These are phyloP conservation scores for Caenorhabditis becei DNA, from an alignment of 2,888 invertebrate species.

Conservation along the genomic window DNA sequence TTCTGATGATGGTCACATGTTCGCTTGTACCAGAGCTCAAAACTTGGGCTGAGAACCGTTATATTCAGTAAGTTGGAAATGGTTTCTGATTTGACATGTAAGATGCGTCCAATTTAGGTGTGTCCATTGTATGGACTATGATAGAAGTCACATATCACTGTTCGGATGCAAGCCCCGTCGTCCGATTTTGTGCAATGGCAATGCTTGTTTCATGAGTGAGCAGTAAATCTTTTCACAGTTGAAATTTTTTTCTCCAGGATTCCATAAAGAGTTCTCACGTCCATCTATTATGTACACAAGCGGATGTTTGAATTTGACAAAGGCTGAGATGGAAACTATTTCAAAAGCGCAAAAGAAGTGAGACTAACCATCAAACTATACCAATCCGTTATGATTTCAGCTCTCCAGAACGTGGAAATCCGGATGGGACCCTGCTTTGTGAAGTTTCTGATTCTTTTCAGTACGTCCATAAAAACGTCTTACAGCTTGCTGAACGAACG, in stretches of 20 bases:
- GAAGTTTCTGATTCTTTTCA: slow-evolving; percentile 23
- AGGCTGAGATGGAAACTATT: slow-evolving; percentile 25
- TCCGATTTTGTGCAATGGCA: slow-evolving; percentile 42
- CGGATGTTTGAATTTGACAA: slow-evolving; percentile 56
- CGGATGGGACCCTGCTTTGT: slow-evolving; percentile 50
- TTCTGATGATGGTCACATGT: background rate
- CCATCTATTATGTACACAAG: slow-evolving; percentile 58
- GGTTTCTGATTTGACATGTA: background rate
- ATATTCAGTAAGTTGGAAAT: slow-evolving; percentile 40
- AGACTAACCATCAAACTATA: too few species aligned
- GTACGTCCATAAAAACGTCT: too few species aligned
- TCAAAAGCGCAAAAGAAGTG: slow-evolving; percentile 30
- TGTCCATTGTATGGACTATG: slow-evolving; percentile 57
- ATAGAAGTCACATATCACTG: slow-evolving; percentile 49
- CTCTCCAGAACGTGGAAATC: slow-evolving; percentile 30
- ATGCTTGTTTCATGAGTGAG: slow-evolving; percentile 58
- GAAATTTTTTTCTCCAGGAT: slow-evolving; percentile 16
- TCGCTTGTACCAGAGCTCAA: slow-evolving; percentile 35
- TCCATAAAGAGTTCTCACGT: slow-evolving; percentile 40
- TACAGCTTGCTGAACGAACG: slow-evolving; percentile 31
- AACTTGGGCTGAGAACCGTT: slow-evolving; percentile 39
- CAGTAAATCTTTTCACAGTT: too few species aligned
- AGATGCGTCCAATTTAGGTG: slow-evolving; percentile 26
- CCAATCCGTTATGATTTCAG: slow-evolving; percentile 13
- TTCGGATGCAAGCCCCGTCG: slow-evolving; percentile 45